Evolutionary conservation across 2,888 invertebrate species (phyloP).

Genomic region (Cephus spinipes): DNA sequence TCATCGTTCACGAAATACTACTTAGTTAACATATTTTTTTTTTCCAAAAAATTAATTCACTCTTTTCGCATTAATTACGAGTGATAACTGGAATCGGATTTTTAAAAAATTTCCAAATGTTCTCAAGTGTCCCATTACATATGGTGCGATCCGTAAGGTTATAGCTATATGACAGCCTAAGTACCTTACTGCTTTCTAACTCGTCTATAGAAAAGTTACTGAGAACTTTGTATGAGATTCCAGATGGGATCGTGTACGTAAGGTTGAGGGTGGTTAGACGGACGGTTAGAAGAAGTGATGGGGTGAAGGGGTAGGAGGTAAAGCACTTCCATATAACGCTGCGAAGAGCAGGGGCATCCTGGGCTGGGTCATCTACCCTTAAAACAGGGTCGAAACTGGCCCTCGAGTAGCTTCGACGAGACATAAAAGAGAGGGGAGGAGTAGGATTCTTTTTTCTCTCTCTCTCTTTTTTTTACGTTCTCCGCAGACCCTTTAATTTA

Average conservation of each 20-base stretch:
- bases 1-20: not conserved
- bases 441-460: not conserved
- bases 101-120: not conserved
- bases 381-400: not conserved
- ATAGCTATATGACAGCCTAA: not conserved
- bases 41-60: not conserved
- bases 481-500: not conserved
- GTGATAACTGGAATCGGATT: not conserved
- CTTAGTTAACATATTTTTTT: not conserved
- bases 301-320: not conserved
- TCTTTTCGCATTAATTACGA: not conserved
- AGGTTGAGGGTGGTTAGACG: not conserved
- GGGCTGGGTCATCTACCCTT: not conserved
- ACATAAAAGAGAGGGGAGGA: not conserved
- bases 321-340: not conserved
- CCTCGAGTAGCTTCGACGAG: not conserved
- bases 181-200: not conserved
- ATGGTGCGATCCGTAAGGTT: too few species aligned
- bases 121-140: too few species aligned
- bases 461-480: not conserved
- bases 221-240: not conserved
- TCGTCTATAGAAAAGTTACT: not conserved
- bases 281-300: not conserved
- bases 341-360: not conserved
- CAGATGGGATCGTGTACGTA: not conserved